Conservation (phyloP, 2,888 invertebrate species). For the Torymus texanus region DNA sequence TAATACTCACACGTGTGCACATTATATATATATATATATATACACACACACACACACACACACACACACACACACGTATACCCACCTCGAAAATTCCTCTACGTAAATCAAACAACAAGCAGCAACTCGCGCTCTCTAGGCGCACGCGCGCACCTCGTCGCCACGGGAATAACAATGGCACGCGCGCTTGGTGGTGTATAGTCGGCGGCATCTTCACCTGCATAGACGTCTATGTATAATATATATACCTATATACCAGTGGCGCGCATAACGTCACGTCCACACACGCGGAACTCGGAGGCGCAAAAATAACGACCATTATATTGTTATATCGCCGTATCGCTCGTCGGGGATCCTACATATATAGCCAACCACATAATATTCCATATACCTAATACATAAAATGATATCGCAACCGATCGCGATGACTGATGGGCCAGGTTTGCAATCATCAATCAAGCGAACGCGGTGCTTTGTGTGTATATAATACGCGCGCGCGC, state of each 20-base stretch:
- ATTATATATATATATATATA: no score
- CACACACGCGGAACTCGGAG: conserved; percentile 16
- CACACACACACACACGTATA: not conserved
- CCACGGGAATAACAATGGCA: conserved; percentile 42
- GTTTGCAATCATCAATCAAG: no score
- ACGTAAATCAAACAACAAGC: conserved; percentile 14
- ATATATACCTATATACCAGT: no score
- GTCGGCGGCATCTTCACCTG: not conserved
- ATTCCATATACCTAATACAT: not conserved
- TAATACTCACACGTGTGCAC: no score
- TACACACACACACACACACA: no score
- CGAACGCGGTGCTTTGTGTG: no score
- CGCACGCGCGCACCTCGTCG: conserved; percentile 2
- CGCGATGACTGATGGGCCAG: conserved; percentile 13
- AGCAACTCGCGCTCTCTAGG: no score
- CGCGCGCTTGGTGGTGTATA: not conserved
- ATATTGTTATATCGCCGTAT: not conserved
- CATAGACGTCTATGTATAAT: not conserved
- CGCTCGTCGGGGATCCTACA: not conserved
- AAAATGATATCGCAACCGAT: conserved; percentile 7
- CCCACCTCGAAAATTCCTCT: conserved; percentile 25
- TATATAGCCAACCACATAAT: no score
- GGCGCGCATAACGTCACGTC: conserved; percentile 31
- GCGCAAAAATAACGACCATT: conserved; percentile 13
- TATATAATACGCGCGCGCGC: no score